phyloP scores from a whole-genome alignment of 1,140 invertebrate genomes.

The Thaumetopoea pityocampa region DNA sequence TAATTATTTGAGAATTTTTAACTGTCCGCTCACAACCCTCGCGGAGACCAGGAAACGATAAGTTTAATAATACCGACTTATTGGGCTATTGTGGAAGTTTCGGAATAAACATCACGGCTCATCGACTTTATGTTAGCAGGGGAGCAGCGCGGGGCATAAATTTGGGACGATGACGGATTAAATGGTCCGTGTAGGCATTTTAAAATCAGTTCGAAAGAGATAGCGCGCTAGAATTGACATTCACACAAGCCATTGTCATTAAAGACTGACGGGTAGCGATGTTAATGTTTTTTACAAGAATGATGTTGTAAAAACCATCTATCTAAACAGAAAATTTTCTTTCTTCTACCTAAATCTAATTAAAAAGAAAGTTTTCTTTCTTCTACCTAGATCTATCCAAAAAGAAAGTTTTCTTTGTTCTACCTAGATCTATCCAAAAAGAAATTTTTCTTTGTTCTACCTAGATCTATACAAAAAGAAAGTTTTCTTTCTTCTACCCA shows the following conservation, averaged over 20 bases:
- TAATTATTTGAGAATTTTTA: constrained; percentile 14
- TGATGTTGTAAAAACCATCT: no score
- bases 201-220: constrained; percentile 29
- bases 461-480: no score
- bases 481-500: no score
- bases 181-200: constrained; percentile 48
- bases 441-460: no score
- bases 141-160: constrained; percentile 48
- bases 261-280: not conserved
- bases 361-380: no score
- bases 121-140: constrained; percentile 60
- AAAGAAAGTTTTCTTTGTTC: no score
- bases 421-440: no score
- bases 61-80: constrained; percentile 36
- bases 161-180: constrained; percentile 55
- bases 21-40: constrained; percentile 11
- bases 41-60: constrained; percentile 22
- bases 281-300: no score
- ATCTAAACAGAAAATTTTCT: no score
- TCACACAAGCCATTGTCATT: constrained; percentile 7
- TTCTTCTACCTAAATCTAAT: no score
- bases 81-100: constrained; percentile 41
- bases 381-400: no score
- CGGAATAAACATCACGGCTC: constrained; percentile 57
- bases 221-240: constrained; percentile 3